A percentile compares a stretch with the other conserved stretches of the same genome.
Conservation (phyloP, 2,113 vertebrate genomes). For the Tyrannus savana region DNA sequence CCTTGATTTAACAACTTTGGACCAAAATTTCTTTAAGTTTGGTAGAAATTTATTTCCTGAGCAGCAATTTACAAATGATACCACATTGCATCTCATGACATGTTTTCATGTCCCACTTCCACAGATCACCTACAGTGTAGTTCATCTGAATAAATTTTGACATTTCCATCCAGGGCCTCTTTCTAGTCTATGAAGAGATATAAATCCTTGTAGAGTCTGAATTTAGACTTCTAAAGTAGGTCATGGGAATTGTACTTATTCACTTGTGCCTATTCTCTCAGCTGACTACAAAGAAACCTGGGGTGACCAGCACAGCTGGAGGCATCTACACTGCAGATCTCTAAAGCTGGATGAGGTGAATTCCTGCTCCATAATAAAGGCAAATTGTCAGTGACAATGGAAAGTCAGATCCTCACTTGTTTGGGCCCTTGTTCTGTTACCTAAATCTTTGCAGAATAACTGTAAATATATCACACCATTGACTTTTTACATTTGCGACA, state of each 20-base stretch:
- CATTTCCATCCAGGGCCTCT: neutral
- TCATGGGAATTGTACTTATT: constrained; percentile 5
- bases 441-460: neutral
- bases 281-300: neutral
- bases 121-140: neutral
- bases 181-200: neutral
- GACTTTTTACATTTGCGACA: neutral
- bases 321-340: neutral
- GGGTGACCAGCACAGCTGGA: constrained; percentile 12
- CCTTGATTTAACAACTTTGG: neutral
- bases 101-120: neutral
- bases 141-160: neutral
- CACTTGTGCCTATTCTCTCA: neutral
- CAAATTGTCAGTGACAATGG: neutral
- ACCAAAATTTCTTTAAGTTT: neutral
- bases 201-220: neutral
- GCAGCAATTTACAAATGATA: neutral
- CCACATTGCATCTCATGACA: neutral
- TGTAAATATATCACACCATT: neutral
- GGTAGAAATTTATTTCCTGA: neutral
- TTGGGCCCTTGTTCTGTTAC: neutral
- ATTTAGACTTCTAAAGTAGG: constrained; percentile 52
- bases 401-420: neutral
- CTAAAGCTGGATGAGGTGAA: neutral
- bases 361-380: neutral